phyloP scores from a whole-genome alignment of 1,140 invertebrate genomes.

The Probaryconus sp. region DNA sequence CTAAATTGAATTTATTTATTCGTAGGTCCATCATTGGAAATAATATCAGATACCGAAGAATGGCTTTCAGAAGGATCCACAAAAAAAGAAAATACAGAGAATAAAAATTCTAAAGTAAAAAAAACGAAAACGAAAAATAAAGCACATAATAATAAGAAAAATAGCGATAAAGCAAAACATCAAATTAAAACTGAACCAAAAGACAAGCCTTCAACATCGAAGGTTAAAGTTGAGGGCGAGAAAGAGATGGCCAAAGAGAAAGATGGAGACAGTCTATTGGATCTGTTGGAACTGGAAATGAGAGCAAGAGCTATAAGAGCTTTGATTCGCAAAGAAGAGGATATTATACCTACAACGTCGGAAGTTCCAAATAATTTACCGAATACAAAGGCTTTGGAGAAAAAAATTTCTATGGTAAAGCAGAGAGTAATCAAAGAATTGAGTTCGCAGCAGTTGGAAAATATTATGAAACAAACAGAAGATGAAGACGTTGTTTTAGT shows the following conservation, averaged over 20 bases:
- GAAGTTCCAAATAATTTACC: constrained; percentile 32
- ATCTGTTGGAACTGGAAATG: constrained; percentile 79
- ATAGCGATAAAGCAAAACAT: constrained; percentile 54
- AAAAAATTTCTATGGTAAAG: constrained; percentile 59
- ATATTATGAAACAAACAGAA: constrained; percentile 64
- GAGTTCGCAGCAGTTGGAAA: constrained; percentile 37
- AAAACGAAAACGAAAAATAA: constrained; percentile 36
- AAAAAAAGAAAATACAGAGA: constrained; percentile 64
- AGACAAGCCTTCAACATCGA: constrained; percentile 46
- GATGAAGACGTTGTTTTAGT: constrained; percentile 76
- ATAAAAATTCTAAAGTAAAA: constrained; percentile 57
- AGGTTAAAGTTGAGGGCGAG: constrained; percentile 61
- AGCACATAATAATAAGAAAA: constrained; percentile 14
- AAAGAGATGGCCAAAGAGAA: constrained; percentile 66
- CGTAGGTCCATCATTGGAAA: constrained; percentile 74
- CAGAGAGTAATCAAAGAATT: constrained; percentile 58
- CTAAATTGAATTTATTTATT: constrained; percentile 26
- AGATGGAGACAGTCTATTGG: constrained; percentile 78
- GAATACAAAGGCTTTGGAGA: constrained; percentile 48
- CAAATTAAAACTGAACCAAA: constrained; percentile 62
- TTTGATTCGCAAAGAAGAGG: constrained; percentile 77
- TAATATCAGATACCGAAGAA: constrained; percentile 76
- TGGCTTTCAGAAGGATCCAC: constrained; percentile 67
- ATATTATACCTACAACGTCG: constrained; percentile 60
- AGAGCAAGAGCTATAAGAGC: constrained; percentile 79